Evolutionary conservation across 1,140 invertebrate genomes (phyloP), one percentile per base, ranked within the genome.

Genomic region (Heliothis virescens): DNA sequence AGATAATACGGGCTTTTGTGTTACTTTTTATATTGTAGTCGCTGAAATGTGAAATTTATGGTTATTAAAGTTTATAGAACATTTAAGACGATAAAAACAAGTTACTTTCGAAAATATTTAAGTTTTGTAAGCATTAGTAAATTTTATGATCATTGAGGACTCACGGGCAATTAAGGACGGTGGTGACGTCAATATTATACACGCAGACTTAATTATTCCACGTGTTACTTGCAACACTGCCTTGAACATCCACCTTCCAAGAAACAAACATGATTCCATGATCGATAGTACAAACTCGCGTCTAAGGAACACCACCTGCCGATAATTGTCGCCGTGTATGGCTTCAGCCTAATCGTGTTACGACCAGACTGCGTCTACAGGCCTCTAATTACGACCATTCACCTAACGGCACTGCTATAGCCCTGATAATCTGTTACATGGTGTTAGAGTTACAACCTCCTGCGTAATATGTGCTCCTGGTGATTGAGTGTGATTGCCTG

Each of bases 251-350:
- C 34, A 12, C 10, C 62, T 69, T 52, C 26, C 65, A 69, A 69
- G 65, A 69, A 69, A 69, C 65, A 52, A 50, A 69, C 65, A 69
- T 69, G 65, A 60, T 48, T 48, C 13, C 48, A 11, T 48, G 47
- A 76, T 76, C 74, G 74, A 76, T 76, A 50, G 59, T 29, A 63
- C 59, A 48, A 18, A 75, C 62, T 65, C 55, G 9, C 62, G 74
- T 76, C 74, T 76, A n/a, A 69, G 59, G 74, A 63, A 76, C 47
- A 63, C 59, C 74, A 76, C 74, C 74, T 76, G 59, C 48, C 74
- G 18, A 76, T 76, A 76, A 76, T 76, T 76, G 60, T 76, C 59
- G 26, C 60, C 65, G 4, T 63, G 48, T 76, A 76, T 13, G 74
- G 74, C 60, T 76, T 76, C 59, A 21, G 16, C 48, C n/a, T 76